A percentile compares a stretch with the other conserved stretches of the same genome.
Evolutionary conservation across 1,140 invertebrate genomes (phyloP).

Genomic region (Caenorhabditis brenneri): DNA sequence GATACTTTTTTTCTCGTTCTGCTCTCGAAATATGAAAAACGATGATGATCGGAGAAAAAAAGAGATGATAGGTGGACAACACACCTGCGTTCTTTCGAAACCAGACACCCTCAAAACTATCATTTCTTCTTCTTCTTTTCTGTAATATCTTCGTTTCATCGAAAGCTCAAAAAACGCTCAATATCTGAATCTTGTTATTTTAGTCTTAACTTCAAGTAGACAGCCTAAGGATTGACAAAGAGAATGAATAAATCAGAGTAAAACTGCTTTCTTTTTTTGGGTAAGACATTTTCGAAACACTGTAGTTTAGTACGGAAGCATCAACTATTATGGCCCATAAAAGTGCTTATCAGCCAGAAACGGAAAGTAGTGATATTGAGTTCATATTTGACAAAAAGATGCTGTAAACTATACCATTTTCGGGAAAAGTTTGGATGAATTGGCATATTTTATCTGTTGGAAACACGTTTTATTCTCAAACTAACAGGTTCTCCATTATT

Average conservation of each 20-base stretch:
- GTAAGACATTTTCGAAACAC: too few species aligned
- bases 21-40: conserved; percentile 6
- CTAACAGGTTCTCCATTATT: background rate
- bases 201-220: background rate
- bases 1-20: background rate
- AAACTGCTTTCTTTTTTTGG: too few species aligned
- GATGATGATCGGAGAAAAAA: background rate
- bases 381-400: too few species aligned
- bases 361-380: too few species aligned
- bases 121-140: background rate
- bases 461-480: too few species aligned
- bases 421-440: too few species aligned
- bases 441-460: too few species aligned
- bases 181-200: conserved; percentile 35
- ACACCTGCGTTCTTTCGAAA: background rate
- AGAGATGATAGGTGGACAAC: conserved; percentile 3
- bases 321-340: too few species aligned
- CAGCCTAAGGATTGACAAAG: too few species aligned
- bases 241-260: background rate
- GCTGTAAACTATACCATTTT: too few species aligned
- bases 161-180: conserved; percentile 34
- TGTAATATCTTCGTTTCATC: background rate
- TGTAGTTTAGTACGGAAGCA: too few species aligned
- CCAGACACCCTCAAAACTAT: background rate
- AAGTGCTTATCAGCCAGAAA: too few species aligned